Percentiles rank a stretch among this genome's conserved stretches.
phyloP scores from a whole-genome alignment of 2,113 vertebrate genomes.

The Rhipidura dahli region DNA sequence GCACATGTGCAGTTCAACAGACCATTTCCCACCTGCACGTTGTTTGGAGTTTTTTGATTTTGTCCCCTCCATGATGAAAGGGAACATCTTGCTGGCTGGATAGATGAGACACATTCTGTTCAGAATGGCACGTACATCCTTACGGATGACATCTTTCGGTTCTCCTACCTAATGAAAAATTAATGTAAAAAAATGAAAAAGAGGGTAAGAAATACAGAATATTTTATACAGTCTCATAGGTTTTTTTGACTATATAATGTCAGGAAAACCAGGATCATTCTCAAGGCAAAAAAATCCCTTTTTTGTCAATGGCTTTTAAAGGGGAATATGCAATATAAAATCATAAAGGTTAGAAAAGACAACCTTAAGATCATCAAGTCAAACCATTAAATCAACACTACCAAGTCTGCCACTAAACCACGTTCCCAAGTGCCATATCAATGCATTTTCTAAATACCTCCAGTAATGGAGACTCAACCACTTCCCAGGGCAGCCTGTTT shows the following conservation, averaged over 20 bases:
- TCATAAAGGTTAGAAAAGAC: background rate
- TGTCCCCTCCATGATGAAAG: slow-evolving; percentile 95
- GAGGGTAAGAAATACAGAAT: background rate
- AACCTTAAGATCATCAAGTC: background rate
- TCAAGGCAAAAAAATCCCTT: background rate
- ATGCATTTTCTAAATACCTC: background rate
- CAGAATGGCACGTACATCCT: slow-evolving; percentile 92
- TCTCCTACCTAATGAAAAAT: slow-evolving; percentile 85
- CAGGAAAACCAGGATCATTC: background rate
- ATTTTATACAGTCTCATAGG: background rate
- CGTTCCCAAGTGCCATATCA: accelerated
- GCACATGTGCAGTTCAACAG: background rate
- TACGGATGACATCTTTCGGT: slow-evolving; percentile 93
- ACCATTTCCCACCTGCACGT: slow-evolving; percentile 81
- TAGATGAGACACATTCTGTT: slow-evolving; percentile 93
- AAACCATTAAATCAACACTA: accelerated
- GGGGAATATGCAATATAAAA: background rate
- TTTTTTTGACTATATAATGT: accelerated
- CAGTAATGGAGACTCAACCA: background rate
- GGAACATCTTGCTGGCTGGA: slow-evolving; percentile 96
- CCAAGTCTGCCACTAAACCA: background rate
- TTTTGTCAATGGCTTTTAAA: background rate
- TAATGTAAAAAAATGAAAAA: background rate
- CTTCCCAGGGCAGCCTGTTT: background rate
- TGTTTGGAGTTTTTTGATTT: slow-evolving; percentile 99